Conservation (phyloP, 2,888 invertebrate genomes). For the Liodrosophila aerea region DNA sequence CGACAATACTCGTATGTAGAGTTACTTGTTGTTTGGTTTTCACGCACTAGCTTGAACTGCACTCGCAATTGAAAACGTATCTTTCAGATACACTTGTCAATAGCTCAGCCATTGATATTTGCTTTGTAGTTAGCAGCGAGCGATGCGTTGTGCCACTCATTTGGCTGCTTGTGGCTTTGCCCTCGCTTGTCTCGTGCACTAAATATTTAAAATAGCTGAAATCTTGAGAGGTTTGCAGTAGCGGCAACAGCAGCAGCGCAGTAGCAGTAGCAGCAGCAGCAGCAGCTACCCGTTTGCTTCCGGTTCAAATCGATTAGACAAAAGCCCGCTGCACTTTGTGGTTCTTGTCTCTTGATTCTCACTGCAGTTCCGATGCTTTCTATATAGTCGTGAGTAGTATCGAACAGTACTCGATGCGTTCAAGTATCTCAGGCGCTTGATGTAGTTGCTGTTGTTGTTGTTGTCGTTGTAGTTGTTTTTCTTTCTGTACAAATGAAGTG, state of each 20-base stretch:
- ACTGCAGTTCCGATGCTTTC: conserved; percentile 43
- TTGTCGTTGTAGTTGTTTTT: conserved; percentile 34
- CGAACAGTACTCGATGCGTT: conserved; percentile 34
- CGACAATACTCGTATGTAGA: too few species aligned
- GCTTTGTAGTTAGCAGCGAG: conserved; percentile 52
- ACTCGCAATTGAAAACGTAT: conserved; percentile 19
- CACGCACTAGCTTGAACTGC: conserved; percentile 9
- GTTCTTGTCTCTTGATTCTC: conserved; percentile 32
- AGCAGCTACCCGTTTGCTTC: conserved; percentile 67
- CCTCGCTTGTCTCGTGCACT: conserved; percentile 71
- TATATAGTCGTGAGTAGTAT: conserved; percentile 32
- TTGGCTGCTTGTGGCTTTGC: conserved; percentile 46
- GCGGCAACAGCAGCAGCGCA: too few species aligned
- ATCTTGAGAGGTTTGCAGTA: conserved; percentile 46
- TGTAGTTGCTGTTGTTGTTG: too few species aligned
- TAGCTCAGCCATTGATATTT: conserved; percentile 33
- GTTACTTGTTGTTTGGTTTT: neutral
- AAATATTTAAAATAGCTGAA: conserved; percentile 76
- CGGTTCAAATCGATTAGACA: conserved; percentile 78
- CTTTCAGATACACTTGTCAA: conserved; percentile 45
- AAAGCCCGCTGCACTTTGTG: conserved; percentile 61
- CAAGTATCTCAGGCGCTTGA: conserved; percentile 45
- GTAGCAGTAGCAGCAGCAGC: conserved; percentile 5
- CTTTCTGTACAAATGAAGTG: conserved; percentile 67
- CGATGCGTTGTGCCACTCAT: conserved; percentile 49